Evolutionary conservation across 2,797 vertebrate species (phyloP), one percentile per base, ranked within the genome.

Genomic region (Phrynocephalus vlangalii): DNA sequence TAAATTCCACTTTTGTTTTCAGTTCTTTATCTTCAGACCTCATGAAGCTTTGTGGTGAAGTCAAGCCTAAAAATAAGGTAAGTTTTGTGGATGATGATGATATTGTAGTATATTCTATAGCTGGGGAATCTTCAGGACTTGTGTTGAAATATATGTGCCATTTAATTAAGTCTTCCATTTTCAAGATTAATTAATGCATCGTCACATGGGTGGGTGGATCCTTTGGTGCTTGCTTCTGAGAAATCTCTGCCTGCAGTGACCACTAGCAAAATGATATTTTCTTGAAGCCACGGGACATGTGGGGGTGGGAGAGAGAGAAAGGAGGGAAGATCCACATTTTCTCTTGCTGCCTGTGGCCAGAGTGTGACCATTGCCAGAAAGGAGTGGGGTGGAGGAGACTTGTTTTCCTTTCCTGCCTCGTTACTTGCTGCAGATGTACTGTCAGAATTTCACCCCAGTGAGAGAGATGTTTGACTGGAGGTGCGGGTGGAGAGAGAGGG

Each of bases 51-150:
- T 99, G 98, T 92, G 98, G 98, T 86, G 99, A 99, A 96, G 95
- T 98, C 92, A 98, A 97, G 93, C 97, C 97, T 1, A 99, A 98
- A 95, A 98, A 89, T 95, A 99, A 99, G 98, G 99, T 99, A 97
- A 82, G 91, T n/a, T 73, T 6, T 87, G 50, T 6, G 5, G 8
- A 0, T 66, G 15, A 38, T 84, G 86, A 84, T 84, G 86, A 84
- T 73, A 71, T 60, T n/a, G 52, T 82, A 90, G 11, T 5, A 0
- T 44, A 18, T 20, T 63, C 20, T 13, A 20, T 63, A 63, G 18
- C 18, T 63, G 60, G 6, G 15, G 18, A 16, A 63, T 63, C 60
- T 63, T 20, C 60, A 63, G 5, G 13, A 44, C 63, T 15, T 82
- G 28, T 67, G 38, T 18, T 15, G 22, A 82, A 26, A 26, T 44